Base-by-base conservation (phyloP, 2,113 vertebrate genomes). In the Martes martes region DNA sequence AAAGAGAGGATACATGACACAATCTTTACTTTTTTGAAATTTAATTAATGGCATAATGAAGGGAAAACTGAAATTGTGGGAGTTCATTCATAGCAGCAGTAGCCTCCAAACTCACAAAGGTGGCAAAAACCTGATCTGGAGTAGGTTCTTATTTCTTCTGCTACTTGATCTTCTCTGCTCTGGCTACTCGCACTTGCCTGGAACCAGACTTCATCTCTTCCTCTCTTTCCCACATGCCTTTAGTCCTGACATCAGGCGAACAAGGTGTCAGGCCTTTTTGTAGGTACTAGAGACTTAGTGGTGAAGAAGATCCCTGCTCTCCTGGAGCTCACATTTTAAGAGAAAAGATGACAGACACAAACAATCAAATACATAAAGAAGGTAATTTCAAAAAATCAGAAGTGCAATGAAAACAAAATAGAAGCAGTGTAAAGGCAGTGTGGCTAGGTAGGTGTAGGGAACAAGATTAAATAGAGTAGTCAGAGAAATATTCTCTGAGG, bases 21-120 rank as follows among this genome's bases (percentile, higher is more conserved):
- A 79, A 82, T 91, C 15, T 59, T 78, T 31, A 95, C 86, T 91
- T 85, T 82, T 45, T 76, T 94, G 39, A 31, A 83, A 93, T 89
- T 96, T 73, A 83, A 31, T 55, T 82, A 88, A 90, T 94, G 5
- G 55, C 57, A 84, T 57, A 74, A 28, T 94, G 79, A 92, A 80
- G 67, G 55, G n/a, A 82, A 90, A 39, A 55, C 39, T 91, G 47
- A 94, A 88, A 63, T 45, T 89, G 18, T 65, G 47, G 42, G 42
- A 94, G 28, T 91, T 61, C 39, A 87, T 84, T 94, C 63, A 79
- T 52, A 73, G 36, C 11, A 93, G 31, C 52, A 83, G 67, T 85
- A n/a, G 31, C 11, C 36, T 86, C 45, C 23, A 81, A 65, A 39
- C 11, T 92, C 36, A 94, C 26, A 39, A 95, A 80, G 42, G 39